Conservation (phyloP, 2,888 invertebrate genomes). For the Allophyes oxyacanthae region DNA sequence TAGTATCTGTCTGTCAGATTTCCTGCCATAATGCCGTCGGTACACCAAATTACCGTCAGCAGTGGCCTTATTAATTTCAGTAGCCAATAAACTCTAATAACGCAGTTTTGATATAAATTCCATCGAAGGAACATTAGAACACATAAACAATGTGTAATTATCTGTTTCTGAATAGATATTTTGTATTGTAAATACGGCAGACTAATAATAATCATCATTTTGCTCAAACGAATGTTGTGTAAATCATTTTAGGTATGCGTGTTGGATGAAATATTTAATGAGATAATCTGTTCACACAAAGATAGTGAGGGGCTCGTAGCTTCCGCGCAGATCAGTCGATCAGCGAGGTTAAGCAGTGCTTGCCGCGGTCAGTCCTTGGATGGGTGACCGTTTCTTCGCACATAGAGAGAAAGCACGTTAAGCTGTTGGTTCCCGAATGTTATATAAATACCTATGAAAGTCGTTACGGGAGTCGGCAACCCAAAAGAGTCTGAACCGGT, state of each 20-base stretch:
- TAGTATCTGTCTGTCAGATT: too few species aligned
- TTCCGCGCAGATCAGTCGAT: too few species aligned
- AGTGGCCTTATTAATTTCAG: slow-evolving; percentile 4
- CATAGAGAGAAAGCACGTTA: too few species aligned
- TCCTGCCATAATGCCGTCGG: too few species aligned
- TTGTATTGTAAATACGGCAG: neutral
- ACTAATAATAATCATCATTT: neutral
- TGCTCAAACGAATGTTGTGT: neutral
- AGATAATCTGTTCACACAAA: neutral
- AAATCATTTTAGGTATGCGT: neutral
- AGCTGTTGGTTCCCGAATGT: too few species aligned
- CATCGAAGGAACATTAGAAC: neutral
- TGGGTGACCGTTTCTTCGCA: too few species aligned
- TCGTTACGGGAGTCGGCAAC: too few species aligned
- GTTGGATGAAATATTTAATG: neutral
- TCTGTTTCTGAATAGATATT: slow-evolving; percentile 6
- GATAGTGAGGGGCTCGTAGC: too few species aligned
- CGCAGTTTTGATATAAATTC: slow-evolving; percentile 1
- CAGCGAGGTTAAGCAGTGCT: too few species aligned
- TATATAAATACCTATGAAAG: too few species aligned
- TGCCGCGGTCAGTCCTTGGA: too few species aligned
- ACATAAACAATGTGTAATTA: slow-evolving; percentile 2
- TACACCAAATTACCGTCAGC: neutral
- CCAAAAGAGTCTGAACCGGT: too few species aligned
- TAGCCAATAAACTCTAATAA: neutral